Base-by-base conservation (phyloP, 2,888 invertebrate species). In the Imbricaverruca yamaguchii region DNA sequence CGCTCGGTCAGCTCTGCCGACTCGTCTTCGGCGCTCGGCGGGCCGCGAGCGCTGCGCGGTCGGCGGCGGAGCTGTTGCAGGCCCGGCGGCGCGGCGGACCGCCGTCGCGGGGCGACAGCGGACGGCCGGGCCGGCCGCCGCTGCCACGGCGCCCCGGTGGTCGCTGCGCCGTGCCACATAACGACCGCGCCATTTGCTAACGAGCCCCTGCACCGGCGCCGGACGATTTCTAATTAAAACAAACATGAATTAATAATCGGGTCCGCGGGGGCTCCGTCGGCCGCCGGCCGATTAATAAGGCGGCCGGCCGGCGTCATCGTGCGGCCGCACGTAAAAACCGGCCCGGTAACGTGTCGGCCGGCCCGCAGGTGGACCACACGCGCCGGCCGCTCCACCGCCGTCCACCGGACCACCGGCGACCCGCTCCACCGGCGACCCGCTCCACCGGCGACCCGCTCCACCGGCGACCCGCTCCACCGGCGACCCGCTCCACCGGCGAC, bases 171-270 rank as follows among this genome's bases (percentile, higher is more conserved):
- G 69, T 39, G 69, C 69, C 65, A 18, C 11, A 23, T 67, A 67
- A 67, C 23, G 65, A 23, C 25, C 39, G 12, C 15, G 18, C 69
- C 69, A 69, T 53, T 69, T 39, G 69, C 69, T 69, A 69, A 69
- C 69, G 69, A 69, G 69, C 39, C 39, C 23, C 65, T 61, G 65
- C 69, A 39, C 69, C 69, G 39, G 25, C 39, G 69, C 69, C 69
- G 65, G 69, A 21, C 69, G 39, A 69, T 39, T 69, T 69, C 69
- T 69, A 69, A 69, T 69, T 69, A 69, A 69, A 69, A 69, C 69
- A 69, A 69, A 69, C 69, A 69, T 69, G 69, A 69, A 69, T 69
- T 69, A 69, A 69, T 69, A 69, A 69, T 15, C n/a, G 69, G 12
- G 25, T 39, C 69, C 39, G 39, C 39, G 69, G 69, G 65, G 69